Conservation (phyloP, 2,113 vertebrate genomes). For the Microtus pennsylvanicus region DNA sequence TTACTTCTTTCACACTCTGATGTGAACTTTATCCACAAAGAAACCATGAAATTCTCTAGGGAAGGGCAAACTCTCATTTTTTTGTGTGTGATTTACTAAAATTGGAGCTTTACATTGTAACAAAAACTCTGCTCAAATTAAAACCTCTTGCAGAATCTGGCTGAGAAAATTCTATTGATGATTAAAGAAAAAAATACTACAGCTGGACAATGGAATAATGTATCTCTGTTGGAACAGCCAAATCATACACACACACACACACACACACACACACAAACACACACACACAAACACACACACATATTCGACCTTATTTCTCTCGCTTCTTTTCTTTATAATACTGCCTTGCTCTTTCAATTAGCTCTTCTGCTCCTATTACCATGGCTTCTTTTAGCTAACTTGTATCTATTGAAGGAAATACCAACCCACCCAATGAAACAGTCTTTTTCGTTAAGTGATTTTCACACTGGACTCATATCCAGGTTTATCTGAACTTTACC, state of each 20-base stretch:
- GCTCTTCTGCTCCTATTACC: neutral
- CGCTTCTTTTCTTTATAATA: neutral
- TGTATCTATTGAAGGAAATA: neutral
- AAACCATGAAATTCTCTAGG: neutral
- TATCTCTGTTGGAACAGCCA: neutral
- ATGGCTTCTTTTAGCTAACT: neutral
- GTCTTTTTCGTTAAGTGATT: neutral
- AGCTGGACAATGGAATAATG: neutral
- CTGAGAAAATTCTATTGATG: neutral
- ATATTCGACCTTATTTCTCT: fast-evolving
- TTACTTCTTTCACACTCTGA: neutral
- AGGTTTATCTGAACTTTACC: neutral
- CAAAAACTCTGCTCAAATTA: neutral
- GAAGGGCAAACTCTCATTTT: neutral
- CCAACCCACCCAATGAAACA: neutral
- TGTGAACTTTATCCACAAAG: neutral
- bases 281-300: neutral
- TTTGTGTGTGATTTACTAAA: neutral
- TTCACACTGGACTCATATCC: neutral
- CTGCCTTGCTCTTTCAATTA: neutral
- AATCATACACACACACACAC: neutral
- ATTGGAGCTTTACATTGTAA: neutral
- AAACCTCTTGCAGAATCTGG: neutral
- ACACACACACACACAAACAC: neutral
- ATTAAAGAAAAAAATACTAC: slow-evolving; percentile 1